Evolutionary conservation across 2,113 vertebrate genomes (phyloP), one percentile per base, ranked within the genome.

Genomic region (Hemibagrus wyckioides): DNA sequence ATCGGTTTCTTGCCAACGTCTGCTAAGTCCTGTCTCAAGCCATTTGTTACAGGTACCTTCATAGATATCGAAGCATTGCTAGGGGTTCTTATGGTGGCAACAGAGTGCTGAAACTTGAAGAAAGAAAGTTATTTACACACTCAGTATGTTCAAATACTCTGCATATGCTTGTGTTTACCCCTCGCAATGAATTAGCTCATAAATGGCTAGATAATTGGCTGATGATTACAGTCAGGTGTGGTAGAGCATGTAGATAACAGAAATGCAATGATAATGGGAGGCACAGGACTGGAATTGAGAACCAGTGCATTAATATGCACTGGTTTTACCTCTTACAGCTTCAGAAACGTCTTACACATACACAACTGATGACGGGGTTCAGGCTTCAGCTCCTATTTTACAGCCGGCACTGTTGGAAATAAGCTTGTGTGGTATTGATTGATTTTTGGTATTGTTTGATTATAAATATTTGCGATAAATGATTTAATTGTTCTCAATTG

Each of bases 291-390:
- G 41, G 69, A 71, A 71, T 17, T 4, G 36, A 39, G 69, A 71
- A 71, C 41, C n/a, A 79, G n/a, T 30, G 44, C 44, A 50, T 77
- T 77, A 77, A n/a, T 50, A 77, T 8, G 50, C 75, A 77, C 75
- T 50, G 25, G 44, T 21, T 41, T 30, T 30, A 52, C 48, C 14
- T 33, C 48, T 79, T 79, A 33, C 25, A 50, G 44, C 44, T 77
- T 77, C 28, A n/a, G 4, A 50, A 77, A 8, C 75, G 50, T 77
- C 13, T 77, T 30, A 79, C 48, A 52, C 71, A n/a, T n/a, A 75
- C 48, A 30, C 41, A 76, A 5, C 44, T 76, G 23, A 48, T 50
- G 44, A n/a, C 6, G 14, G 41, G n/a, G 23, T 8, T 50, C 44
- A n/a, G 25, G 50, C 25, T 2, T 76, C 11, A n/a, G 17, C 23